Evolutionary conservation across 2,113 vertebrate species (phyloP), one percentile per base, ranked within the genome.

Genomic region (Spheniscus mendiculus): DNA sequence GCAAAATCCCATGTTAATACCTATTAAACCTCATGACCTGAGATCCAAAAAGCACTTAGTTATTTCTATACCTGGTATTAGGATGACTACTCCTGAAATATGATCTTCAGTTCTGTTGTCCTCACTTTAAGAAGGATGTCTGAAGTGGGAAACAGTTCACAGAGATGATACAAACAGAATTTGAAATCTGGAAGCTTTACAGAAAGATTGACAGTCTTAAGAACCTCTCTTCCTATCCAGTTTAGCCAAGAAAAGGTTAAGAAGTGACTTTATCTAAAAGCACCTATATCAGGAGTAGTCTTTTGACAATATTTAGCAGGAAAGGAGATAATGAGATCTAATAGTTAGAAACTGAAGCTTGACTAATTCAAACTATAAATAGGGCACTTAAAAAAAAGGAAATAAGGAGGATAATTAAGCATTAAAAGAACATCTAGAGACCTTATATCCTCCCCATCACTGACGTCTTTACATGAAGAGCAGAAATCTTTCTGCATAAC

Each of bases 301-400:
- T 96, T 97, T 87, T 45, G 42, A 95, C 87, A 97, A 85, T 94
- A 93, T 97, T 97, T 96, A 97, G 87, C 91, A 96, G 96, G 94
- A 97, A 97, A 96, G 85, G 87, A 34, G 85, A 95, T 96, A 95
- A 97, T 93, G 91, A 97, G 95, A 92, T 96, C 59, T 95, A 97
- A 96, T 97, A 94, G 95, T 95, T 97, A 76, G 89, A 97, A 96
- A 94, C 81, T 74, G 94, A 97, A 97, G 93, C 91, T 92, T 80
- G 67, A 96, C 89, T 94, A 96, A 97, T 97, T 95, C 91, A 93
- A 96, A 96, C 96, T 95, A 97, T 96, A 96, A 97, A 97, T 94
- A 97, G 95, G 93, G 36, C 89, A 94, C 87, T 96, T 83, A 36
- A 87, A 93, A 97, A 92, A 71, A 42, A 61, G 26, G 81, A 96